A percentile compares a stretch with the other conserved stretches of the same genome.
These are phyloP conservation scores for Tachysurus fulvidraco DNA, from an alignment of 2,113 vertebrate genomes.

Conservation along the genomic window DNA sequence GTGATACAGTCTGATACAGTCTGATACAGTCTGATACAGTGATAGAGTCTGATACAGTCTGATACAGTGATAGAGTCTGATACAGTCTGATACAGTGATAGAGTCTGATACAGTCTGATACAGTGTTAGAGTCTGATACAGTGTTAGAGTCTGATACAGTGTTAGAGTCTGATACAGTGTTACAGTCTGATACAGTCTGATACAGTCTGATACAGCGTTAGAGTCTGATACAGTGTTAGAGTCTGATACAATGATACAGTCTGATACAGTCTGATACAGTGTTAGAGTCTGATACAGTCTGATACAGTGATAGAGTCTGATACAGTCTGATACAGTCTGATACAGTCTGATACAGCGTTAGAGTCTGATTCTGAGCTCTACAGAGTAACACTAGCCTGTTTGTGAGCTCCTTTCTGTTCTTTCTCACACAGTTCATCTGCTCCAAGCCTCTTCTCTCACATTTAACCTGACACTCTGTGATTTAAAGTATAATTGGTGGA, in stretches of 20 bases:
- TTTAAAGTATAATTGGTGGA: not conserved
- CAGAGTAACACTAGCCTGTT: too few species aligned
- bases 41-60: not conserved
- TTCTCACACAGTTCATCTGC: not conserved
- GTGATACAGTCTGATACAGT: too few species aligned
- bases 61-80: not conserved
- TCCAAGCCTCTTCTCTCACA: not conserved
- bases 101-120: not conserved
- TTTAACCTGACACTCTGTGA: not conserved
- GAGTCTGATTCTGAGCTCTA: not conserved
- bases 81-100: not conserved
- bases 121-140: not conserved
- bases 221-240: not conserved
- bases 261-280: not conserved
- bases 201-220: not conserved
- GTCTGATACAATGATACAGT: not conserved
- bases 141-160: not conserved
- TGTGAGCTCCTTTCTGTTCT: not conserved
- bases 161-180: not conserved
- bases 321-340: not conserved
- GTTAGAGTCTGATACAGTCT: too few species aligned
- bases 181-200: not conserved
- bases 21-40: not conserved
- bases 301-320: not conserved
- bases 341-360: too few species aligned